Conservation (phyloP, 2,888 invertebrate genomes). For the Cryptocephalus primarius region DNA sequence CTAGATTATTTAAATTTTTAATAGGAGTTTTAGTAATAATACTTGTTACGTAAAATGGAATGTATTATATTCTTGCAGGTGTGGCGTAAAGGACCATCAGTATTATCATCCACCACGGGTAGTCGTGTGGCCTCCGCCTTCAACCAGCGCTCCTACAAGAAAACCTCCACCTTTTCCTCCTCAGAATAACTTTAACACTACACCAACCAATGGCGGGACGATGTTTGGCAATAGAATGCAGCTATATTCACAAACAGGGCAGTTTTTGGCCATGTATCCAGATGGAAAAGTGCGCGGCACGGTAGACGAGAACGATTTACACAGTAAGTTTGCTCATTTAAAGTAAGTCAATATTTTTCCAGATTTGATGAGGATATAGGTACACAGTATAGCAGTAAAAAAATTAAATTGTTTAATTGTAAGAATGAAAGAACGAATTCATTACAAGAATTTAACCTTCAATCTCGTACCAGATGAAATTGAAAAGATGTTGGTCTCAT, state of each 20-base stretch:
- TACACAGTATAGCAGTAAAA: too few species aligned
- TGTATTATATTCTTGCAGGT: slow-evolving; percentile 5
- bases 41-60: too few species aligned
- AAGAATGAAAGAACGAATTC: too few species aligned
- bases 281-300: slow-evolving; percentile 43
- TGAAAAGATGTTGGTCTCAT: too few species aligned
- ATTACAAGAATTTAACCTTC: too few species aligned
- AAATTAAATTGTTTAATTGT: too few species aligned
- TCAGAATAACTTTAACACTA: slow-evolving; percentile 12
- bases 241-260: slow-evolving; percentile 45
- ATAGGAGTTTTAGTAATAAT: too few species aligned
- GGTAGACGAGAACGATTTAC: slow-evolving; percentile 39
- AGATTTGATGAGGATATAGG: too few species aligned
- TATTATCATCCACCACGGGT: slow-evolving; percentile 11
- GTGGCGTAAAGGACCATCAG: slow-evolving; percentile 5
- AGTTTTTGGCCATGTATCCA: slow-evolving; percentile 42
- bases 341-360: background rate
- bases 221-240: slow-evolving; percentile 34
- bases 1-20: too few species aligned
- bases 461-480: too few species aligned
- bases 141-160: slow-evolving; percentile 12
- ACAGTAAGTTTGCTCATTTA: slow-evolving; percentile 36
- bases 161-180: slow-evolving; percentile 17
- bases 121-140: slow-evolving; percentile 24
- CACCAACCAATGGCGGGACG: slow-evolving; percentile 16